Base-by-base conservation (phyloP, 2,888 invertebrate species). In the Sphecodes monilicornis region DNA sequence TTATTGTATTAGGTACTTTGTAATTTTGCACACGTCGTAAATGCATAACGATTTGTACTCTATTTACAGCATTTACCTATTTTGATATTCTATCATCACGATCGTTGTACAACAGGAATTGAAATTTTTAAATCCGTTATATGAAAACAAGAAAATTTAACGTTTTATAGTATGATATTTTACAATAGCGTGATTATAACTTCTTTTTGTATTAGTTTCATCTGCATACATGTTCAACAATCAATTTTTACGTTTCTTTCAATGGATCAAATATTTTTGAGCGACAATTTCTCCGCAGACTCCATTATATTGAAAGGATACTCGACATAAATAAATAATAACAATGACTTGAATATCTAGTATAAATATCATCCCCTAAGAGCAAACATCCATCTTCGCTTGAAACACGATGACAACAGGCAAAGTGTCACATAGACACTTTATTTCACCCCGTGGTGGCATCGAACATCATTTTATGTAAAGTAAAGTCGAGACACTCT, bases 341-440 rank as follows among this genome's bases (percentile, higher is more conserved):
- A 60, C 16, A 60, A 60, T 29, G 29, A 29, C 60, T 29, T 29
- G 26, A 16, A 60, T 60, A 16, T 29, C 26, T 16, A 29, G 10
- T 26, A 5, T 60, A 60, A 60, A 60, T 29, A 60, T 60, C 60
- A 29, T 60, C 60, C 60, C 60, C 16, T 26, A 60, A 60, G 60
- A 60, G 29, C 60, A 60, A 60, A 60, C 60, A 29, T 60, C 60
- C 29, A 60, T 60, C 29, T 60, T 60, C 60, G 16, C 29, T 16
- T 16, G 6, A 16, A 60, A 16, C 29, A 60, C 13, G 1, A 60
- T 60, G 26, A 60, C 54, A n/a, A n/a, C 54, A n/a, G 54, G 54
- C 54, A 54, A 54, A 54, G n/a, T 54, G 54, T 54, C 54, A n/a
- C n/a, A n/a, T n/a, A n/a, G 54, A 54, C 54, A 54, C 54, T 54